Base-by-base conservation (phyloP, 2,888 invertebrate species). In the Acleris holmiana region DNA sequence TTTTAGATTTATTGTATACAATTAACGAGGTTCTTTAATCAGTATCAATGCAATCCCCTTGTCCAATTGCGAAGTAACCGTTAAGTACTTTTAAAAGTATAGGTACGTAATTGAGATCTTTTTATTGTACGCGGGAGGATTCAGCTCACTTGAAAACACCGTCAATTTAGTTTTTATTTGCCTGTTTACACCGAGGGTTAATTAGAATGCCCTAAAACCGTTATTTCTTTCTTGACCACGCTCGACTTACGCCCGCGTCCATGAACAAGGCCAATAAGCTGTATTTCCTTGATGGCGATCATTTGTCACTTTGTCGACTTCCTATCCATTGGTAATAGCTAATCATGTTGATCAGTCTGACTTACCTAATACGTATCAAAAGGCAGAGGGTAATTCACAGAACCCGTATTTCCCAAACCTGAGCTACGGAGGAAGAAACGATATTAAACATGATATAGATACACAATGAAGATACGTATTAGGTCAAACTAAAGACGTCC, bases 231-330 rank as follows among this genome's bases (percentile, higher is more conserved):
- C 72, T 70, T 63, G 67, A 71, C 61, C 78, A 84, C 84, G 85
- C 74, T 82, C 76, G 78, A 80, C 71, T 78, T 70, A 23, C 53
- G 65, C 55, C 17, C n/a, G 74, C 74, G 84, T 80, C 85, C 86
- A 84, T 76, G 69, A 68, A 56, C 79, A 76, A 82, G 81, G 82
- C 73, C 82, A 74, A 73, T 73, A 74, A 71, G 70, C 73, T 66
- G 69, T 69, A 76, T 82, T 85, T 85, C 85, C 86, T 84, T 78
- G 74, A 81, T 80, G 74, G 76, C 76, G 75, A 69, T 59, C 49
- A 46, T 67, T 61, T 63, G 58, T 67, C 63, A 50, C 35, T 59
- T 41, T 55, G 18, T 49, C 35, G 63, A 54, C 59, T 67, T 63
- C 67, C 67, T 63, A 63, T 59, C 55, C 54, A 67, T 59, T 59